phyloP scores from a whole-genome alignment of 2,797 vertebrate species.

The Myiotriccus ornatus region DNA sequence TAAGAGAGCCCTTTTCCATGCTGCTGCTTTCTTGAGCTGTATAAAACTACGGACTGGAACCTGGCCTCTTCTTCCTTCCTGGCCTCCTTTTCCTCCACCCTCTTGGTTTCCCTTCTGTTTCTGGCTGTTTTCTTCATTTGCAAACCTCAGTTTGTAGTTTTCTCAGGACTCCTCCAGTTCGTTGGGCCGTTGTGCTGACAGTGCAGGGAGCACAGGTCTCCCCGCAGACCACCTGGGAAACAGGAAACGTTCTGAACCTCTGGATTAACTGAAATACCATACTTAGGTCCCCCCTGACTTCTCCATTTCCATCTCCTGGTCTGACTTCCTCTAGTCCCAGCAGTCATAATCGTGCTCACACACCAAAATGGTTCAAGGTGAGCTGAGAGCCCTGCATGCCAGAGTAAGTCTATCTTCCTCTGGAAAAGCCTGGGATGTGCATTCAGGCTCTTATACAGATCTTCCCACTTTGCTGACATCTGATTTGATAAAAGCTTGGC shows the following conservation, averaged over 20 bases:
- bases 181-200: conserved; percentile 13
- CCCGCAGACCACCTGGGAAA: conserved; percentile 55
- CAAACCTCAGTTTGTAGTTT: neutral
- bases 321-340: neutral
- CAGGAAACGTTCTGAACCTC: conserved; percentile 13
- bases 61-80: neutral
- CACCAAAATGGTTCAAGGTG: neutral
- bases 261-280: conserved; percentile 44
- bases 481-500: neutral
- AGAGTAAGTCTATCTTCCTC: neutral
- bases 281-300: conserved; percentile 8
- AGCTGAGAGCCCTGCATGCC: neutral
- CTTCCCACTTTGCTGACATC: neutral
- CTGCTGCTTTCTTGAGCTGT: neutral
- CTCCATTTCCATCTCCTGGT: conserved; percentile 33
- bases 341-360: neutral
- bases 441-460: neutral
- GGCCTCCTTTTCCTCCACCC: neutral
- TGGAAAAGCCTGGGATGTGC: neutral
- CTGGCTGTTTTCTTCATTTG: conserved; percentile 25
- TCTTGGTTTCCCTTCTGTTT: neutral
- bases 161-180: neutral
- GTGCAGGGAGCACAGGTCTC: neutral
- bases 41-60: neutral
- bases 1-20: neutral